These are phyloP conservation scores for Ammodytes marinus DNA, from an alignment of 2,113 vertebrate species.

Conservation along the genomic window DNA sequence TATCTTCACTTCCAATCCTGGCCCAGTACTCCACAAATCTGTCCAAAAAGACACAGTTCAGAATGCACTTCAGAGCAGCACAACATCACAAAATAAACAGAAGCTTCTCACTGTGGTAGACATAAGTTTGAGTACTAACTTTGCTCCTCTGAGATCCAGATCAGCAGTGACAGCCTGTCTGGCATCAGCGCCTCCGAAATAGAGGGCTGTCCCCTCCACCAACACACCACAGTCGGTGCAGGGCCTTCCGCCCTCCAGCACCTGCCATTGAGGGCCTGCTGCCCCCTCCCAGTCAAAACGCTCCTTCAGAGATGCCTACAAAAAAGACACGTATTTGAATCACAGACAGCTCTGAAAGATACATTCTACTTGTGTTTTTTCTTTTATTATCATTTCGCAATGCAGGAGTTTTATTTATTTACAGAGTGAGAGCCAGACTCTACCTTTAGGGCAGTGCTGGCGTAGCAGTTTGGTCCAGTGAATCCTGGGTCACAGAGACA, in stretches of 20 bases:
- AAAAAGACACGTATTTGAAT: not conserved
- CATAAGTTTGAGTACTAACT: slow-evolving; percentile 85
- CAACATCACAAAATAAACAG: not conserved
- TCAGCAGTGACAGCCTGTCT: slow-evolving; percentile 95
- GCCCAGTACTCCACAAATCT: slow-evolving; percentile 99
- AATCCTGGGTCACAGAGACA: slow-evolving; percentile 97
- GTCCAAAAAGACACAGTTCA: slow-evolving; percentile 17
- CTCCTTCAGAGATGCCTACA: slow-evolving; percentile 95
- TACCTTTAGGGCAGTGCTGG: slow-evolving; percentile 92
- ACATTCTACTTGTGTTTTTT: not conserved
- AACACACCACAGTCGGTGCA: slow-evolving; percentile 95
- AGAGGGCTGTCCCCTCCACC: slow-evolving; percentile 93
- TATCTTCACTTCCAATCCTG: slow-evolving; percentile 96
- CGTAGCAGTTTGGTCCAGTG: slow-evolving; percentile 93
- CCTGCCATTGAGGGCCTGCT: slow-evolving; percentile 93
- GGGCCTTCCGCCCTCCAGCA: slow-evolving; percentile 93
- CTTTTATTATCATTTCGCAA: not conserved
- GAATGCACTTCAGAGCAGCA: not conserved
- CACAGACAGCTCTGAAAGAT: not conserved
- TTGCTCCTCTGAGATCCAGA: slow-evolving; percentile 95
- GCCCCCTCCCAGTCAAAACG: slow-evolving; percentile 96
- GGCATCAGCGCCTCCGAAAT: slow-evolving; percentile 93
- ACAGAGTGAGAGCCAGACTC: not conserved
- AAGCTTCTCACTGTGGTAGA: not conserved
- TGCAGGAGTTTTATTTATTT: not conserved